These are phyloP conservation scores for Campaea margaritaria DNA, from an alignment of 2,888 invertebrate genomes.

Conservation along the genomic window DNA sequence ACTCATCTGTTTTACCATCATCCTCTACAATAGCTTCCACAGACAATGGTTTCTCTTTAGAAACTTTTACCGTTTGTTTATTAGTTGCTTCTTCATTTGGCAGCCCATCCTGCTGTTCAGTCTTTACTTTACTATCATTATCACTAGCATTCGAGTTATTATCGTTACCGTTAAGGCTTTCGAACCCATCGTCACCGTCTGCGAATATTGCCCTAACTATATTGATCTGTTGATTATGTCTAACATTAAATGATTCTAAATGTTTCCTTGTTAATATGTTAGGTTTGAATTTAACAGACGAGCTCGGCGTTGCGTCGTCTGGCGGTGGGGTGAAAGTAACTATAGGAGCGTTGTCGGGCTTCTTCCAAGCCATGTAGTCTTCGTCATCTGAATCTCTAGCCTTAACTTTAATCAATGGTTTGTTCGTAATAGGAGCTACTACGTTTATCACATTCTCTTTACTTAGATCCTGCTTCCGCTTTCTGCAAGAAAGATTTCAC, in stretches of 20 bases:
- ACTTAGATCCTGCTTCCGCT: conserved; percentile 73
- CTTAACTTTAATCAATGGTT: conserved; percentile 66
- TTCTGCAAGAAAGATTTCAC: conserved; percentile 57
- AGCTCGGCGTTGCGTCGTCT: conserved; percentile 64
- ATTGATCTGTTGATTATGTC: conserved; percentile 61
- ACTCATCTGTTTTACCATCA: conserved; percentile 33
- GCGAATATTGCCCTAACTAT: conserved; percentile 64
- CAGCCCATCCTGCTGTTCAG: conserved; percentile 35
- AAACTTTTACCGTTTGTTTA: conserved; percentile 47
- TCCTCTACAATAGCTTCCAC: conserved; percentile 26
- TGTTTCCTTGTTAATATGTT: conserved; percentile 77
- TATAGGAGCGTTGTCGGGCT: conserved; percentile 73
- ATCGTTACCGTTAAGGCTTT: conserved; percentile 93
- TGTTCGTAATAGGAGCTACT: conserved; percentile 60
- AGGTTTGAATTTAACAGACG: conserved; percentile 66
- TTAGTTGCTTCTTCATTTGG: conserved; percentile 39
- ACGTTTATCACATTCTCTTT: conserved; percentile 68
- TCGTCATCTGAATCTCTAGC: conserved; percentile 80
- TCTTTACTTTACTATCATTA: conserved; percentile 59
- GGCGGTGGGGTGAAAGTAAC: conserved; percentile 79
- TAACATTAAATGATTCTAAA: conserved; percentile 75
- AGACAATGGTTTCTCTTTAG: conserved; percentile 30
- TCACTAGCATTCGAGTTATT: conserved; percentile 90
- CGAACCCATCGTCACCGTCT: conserved; percentile 92
- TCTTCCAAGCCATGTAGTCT: conserved; percentile 81